Conservation (phyloP, 2,888 invertebrate species). For the Mesorhabditis spiculigera region DNA sequence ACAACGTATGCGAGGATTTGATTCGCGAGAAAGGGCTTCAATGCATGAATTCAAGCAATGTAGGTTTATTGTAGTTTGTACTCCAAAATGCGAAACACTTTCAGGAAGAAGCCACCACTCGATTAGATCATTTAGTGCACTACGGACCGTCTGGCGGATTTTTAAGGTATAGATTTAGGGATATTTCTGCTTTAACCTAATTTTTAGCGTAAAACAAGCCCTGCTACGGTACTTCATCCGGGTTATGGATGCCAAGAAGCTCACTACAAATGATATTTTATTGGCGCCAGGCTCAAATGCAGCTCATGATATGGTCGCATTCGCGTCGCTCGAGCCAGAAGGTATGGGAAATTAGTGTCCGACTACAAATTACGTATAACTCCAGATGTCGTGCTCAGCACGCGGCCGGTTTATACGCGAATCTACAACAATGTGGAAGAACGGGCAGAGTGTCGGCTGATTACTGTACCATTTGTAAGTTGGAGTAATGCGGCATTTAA, state of each 20-base stretch:
- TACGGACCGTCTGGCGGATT: constrained; percentile 8
- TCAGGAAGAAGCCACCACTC: too few species aligned
- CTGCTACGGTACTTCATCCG: constrained; percentile 28
- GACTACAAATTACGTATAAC: constrained; percentile 9
- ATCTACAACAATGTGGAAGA: constrained; percentile 47
- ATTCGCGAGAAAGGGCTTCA: constrained; percentile 24
- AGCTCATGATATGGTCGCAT: constrained; percentile 42
- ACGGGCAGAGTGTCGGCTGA: constrained; percentile 37
- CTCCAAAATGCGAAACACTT: constrained; percentile 12
- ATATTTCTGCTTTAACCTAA: neutral
- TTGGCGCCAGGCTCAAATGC: constrained; percentile 39
- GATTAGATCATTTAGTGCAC: constrained; percentile 8
- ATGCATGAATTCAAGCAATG: neutral
- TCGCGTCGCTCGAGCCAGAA: constrained; percentile 34
- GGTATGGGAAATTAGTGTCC: constrained; percentile 18
- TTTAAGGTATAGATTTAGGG: neutral
- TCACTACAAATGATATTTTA: constrained; percentile 23
- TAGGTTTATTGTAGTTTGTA: neutral
- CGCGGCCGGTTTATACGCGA: constrained; percentile 50
- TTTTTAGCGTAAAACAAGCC: constrained; percentile 25
- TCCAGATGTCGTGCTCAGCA: constrained; percentile 52
- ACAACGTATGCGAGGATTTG: constrained; percentile 41
- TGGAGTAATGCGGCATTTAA: constrained; percentile 8
- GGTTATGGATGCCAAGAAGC: constrained; percentile 24
- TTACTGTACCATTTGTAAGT: constrained; percentile 25